Conservation (phyloP, 1,140 invertebrate species). For the Drosophila obscura region DNA sequence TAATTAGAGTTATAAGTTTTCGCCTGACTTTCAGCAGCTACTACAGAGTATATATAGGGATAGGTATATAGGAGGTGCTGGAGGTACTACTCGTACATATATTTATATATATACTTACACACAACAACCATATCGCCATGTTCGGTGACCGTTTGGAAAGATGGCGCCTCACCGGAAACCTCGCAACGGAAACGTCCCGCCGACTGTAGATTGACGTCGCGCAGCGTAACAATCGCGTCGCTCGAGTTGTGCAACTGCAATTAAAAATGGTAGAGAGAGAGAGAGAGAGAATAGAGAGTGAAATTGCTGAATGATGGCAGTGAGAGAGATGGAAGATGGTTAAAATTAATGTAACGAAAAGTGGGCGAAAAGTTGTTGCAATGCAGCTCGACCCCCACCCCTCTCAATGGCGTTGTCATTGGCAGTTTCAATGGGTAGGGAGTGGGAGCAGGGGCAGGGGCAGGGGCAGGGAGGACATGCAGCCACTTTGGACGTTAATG, state of each 20-base stretch:
- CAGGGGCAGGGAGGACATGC: conserved; percentile 8
- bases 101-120: conserved; percentile 86
- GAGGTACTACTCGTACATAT: not conserved
- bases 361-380: conserved; percentile 54
- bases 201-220: conserved; percentile 90
- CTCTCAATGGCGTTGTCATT: conserved; percentile 42
- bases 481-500: conserved; percentile 73
- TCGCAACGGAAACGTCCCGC: conserved; percentile 93
- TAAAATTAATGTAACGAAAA: conserved; percentile 58
- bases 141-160: conserved; percentile 90
- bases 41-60: conserved; percentile 1
- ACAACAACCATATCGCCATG: conserved; percentile 91
- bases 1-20: conserved; percentile 75
- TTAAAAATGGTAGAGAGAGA: conserved; percentile 43
- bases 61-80: too few species aligned
- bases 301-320: conserved; percentile 64
- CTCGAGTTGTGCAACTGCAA: conserved; percentile 90
- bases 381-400: not conserved
- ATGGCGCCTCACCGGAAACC: conserved; percentile 92
- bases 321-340: conserved; percentile 34
- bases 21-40: conserved; percentile 40
- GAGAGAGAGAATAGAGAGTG: conserved; percentile 19
- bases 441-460: conserved; percentile 3
- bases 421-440: conserved; percentile 53
- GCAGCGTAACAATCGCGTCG: conserved; percentile 89